These are phyloP conservation scores for Elanoides forficatus DNA, from an alignment of 2,113 vertebrate genomes.

Conservation along the genomic window DNA sequence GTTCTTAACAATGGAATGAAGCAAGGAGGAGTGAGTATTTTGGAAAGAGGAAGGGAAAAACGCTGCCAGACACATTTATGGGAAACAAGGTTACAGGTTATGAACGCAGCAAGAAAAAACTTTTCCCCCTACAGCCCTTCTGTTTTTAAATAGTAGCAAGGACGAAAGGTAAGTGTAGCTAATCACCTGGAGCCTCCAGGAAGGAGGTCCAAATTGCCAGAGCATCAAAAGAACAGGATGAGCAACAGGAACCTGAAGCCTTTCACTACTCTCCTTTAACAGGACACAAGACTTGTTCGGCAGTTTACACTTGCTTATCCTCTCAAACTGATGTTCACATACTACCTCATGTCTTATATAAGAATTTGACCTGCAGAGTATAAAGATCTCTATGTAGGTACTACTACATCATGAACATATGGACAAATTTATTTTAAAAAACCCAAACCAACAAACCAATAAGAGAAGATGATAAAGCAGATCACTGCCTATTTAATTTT, in stretches of 20 bases:
- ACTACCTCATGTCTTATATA: background rate
- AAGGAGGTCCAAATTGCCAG: background rate
- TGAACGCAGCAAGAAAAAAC: background rate
- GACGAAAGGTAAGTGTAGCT: background rate
- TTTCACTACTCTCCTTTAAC: background rate
- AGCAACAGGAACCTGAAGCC: background rate
- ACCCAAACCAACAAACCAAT: background rate
- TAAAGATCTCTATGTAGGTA: background rate
- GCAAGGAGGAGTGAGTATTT: background rate
- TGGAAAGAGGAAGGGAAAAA: background rate
- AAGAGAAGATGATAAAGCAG: background rate
- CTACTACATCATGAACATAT: background rate
- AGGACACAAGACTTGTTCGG: background rate
- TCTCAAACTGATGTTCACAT: background rate
- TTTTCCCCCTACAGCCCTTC: background rate
- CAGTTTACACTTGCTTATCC: background rate
- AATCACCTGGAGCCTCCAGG: background rate
- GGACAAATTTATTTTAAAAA: background rate
- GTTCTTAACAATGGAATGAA: background rate
- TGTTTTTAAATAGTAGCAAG: background rate
- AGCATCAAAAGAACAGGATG: background rate
- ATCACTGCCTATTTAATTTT: background rate
- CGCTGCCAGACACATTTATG: background rate
- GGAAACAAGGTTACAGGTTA: background rate
- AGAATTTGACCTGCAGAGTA: background rate